Base-by-base conservation (phyloP, 2,888 invertebrate species). In the Lasioglossum morio region DNA sequence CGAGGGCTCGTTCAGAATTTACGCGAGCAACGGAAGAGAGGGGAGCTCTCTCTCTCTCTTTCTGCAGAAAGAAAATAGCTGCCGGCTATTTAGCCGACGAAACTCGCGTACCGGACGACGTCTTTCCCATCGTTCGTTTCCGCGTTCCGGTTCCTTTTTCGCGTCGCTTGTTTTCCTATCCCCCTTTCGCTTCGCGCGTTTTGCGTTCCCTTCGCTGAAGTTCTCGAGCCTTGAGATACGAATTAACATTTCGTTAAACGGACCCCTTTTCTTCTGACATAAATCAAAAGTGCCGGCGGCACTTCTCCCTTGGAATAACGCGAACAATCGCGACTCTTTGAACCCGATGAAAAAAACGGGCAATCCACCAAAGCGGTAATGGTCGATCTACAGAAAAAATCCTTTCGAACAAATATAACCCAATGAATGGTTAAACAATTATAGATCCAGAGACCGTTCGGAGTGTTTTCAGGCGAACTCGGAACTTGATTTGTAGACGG, bases 61-160 rank as follows among this genome's bases (percentile, higher is more conserved):
- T 16, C 0, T 30, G 16, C 63, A 16, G 30, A 1, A 66, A 34
- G 34, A 34, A 66, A 66, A 66, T 66, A 66, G 66, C 66, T 66
- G 14, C 27, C 27, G 27, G 66, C 66, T 66, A 34, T 66, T 66
- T 66, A 66, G 23, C 66, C 34, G 19, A 19, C 66, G 19, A 34
- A 30, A 34, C 30, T 23, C 19, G 8, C 16, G 16, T 27, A 66
- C 66, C 66, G 66, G 30, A 66, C 14, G 34, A 66, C 66, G 34
- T 66, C 66, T 66, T 66, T 66, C 66, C 66, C 66, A 66, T 66
- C 66, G 66, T 66, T 66, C 34, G 34, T 66, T 66, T 66, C 66
- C 34, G 23, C 8, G 34, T 23, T 66, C 34, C 66, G 34, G 34
- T 34, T 34, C 34, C 66, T 66, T 66, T 66, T 10, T 10, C 66